Percentiles rank a stretch among this genome's conserved stretches.
phyloP scores from a whole-genome alignment of 2,888 invertebrate species.

The Mesochorus sp. region DNA sequence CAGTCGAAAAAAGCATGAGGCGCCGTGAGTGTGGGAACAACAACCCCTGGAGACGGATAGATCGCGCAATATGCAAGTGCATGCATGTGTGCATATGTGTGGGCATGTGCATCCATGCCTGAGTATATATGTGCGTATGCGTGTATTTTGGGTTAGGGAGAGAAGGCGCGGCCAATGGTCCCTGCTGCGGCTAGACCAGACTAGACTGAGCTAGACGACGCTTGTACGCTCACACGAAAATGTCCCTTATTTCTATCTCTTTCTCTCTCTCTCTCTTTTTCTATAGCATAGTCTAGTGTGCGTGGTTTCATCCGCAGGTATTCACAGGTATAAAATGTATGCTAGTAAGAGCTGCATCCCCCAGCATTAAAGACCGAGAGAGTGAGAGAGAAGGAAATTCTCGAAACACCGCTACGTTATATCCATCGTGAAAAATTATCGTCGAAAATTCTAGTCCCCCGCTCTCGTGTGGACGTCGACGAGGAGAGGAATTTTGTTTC shows the following conservation, averaged over 20 bases:
- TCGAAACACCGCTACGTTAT: constrained; percentile 26
- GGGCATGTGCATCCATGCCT: too few species aligned
- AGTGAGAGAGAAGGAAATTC: constrained; percentile 14
- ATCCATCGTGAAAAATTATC: constrained; percentile 54
- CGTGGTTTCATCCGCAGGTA: constrained; percentile 47
- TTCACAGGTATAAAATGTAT: constrained; percentile 39
- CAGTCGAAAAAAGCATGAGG: constrained; percentile 45
- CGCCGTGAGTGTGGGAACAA: constrained; percentile 60
- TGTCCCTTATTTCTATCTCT: not conserved
- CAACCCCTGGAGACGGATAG: constrained; percentile 47
- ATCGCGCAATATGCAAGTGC: constrained; percentile 36
- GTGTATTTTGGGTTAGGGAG: constrained; percentile 54
- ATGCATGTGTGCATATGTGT: constrained; percentile 32
- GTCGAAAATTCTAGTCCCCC: constrained; percentile 40
- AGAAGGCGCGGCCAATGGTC: constrained; percentile 48
- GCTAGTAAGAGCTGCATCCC: constrained; percentile 14
- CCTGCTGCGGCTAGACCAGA: constrained; percentile 50
- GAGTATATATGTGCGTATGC: constrained; percentile 6
- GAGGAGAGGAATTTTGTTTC: constrained; percentile 11
- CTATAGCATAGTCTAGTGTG: not conserved
- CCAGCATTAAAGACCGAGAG: constrained; percentile 3
- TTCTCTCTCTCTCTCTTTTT: not conserved
- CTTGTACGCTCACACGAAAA: constrained; percentile 43
- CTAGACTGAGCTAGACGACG: too few species aligned
- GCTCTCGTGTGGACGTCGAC: not conserved